These are phyloP conservation scores for Rhinogobio ventralis DNA, from an alignment of 2,797 vertebrate species.

Conservation along the genomic window DNA sequence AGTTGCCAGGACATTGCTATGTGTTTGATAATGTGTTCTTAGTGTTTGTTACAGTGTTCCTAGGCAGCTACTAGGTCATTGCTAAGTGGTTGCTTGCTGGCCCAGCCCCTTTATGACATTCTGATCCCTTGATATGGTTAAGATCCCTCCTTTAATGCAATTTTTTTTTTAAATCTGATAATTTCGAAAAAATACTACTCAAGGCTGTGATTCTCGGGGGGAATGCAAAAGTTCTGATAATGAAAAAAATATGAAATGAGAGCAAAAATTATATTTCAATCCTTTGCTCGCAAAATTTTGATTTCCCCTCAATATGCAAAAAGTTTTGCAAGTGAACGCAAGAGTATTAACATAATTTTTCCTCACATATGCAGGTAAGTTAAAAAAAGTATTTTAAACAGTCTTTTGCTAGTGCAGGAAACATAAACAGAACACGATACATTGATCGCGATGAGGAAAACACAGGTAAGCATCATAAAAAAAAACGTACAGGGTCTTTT, in stretches of 20 bases:
- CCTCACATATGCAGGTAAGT: no score
- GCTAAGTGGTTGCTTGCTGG: not conserved
- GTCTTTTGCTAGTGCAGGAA: no score
- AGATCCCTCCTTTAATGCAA: no score
- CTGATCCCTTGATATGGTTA: no score
- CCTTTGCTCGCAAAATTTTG: no score
- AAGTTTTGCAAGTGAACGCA: not conserved
- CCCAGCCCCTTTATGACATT: not conserved
- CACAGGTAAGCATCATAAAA: not conserved
- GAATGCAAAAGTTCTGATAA: not conserved
- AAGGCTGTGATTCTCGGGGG: no score
- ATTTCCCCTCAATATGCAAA: no score
- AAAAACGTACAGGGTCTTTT: not conserved
- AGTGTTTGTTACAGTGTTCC: not conserved
- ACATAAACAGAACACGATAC: no score
- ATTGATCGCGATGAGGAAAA: not conserved
- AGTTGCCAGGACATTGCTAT: not conserved
- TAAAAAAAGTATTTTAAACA: no score
- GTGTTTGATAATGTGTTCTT: not conserved
- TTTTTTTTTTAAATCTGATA: no score
- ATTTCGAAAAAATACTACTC: no score
- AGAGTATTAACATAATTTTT: not conserved
- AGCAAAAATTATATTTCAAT: not conserved
- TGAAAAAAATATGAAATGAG: not conserved
- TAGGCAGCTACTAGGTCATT: not conserved